Conservation (phyloP, 2,113 vertebrate species). For the Reinhardtius hippoglossoides region DNA sequence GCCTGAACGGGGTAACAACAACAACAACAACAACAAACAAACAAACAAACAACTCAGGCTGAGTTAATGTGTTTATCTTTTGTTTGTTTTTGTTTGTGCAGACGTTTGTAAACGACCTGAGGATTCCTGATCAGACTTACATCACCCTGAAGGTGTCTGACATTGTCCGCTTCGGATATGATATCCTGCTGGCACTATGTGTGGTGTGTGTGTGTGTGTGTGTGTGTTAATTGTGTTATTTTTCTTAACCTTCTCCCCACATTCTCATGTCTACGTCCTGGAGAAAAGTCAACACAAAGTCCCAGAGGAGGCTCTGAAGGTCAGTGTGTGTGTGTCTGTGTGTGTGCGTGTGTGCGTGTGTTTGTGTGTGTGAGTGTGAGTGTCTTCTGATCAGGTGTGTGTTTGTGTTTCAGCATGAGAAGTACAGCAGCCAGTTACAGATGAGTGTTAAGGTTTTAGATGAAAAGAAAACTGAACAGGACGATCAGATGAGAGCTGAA, state of each 20-base stretch:
- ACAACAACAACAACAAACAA: neutral
- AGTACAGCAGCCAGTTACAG: slow-evolving; percentile 96
- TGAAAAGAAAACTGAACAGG: slow-evolving; percentile 11
- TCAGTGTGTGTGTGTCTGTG: slow-evolving; percentile 55
- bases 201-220: slow-evolving; percentile 2
- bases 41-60: neutral
- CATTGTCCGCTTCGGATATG: slow-evolving; percentile 95
- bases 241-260: slow-evolving; percentile 84
- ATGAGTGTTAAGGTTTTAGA: slow-evolving; percentile 83
- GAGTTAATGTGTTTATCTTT: neutral
- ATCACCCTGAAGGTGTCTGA: slow-evolving; percentile 93
- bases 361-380: slow-evolving; percentile 6
- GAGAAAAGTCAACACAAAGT: slow-evolving; percentile 95
- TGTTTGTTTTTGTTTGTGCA: slow-evolving; percentile 62
- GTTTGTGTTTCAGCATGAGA: slow-evolving; percentile 89
- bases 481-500: slow-evolving; percentile 83
- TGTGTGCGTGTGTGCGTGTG: slow-evolving; percentile 25
- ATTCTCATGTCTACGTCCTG: slow-evolving; percentile 92
- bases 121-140: slow-evolving; percentile 98
- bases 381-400: neutral
- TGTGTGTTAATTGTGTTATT: neutral
- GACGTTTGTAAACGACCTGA: slow-evolving; percentile 97
- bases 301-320: slow-evolving; percentile 97
- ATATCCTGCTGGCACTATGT: slow-evolving; percentile 87
- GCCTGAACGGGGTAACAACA: slow-evolving; percentile 92